Evolutionary conservation across 2,797 vertebrate species (phyloP), one percentile per base, ranked within the genome.

Genomic region (Crax fasciolata): DNA sequence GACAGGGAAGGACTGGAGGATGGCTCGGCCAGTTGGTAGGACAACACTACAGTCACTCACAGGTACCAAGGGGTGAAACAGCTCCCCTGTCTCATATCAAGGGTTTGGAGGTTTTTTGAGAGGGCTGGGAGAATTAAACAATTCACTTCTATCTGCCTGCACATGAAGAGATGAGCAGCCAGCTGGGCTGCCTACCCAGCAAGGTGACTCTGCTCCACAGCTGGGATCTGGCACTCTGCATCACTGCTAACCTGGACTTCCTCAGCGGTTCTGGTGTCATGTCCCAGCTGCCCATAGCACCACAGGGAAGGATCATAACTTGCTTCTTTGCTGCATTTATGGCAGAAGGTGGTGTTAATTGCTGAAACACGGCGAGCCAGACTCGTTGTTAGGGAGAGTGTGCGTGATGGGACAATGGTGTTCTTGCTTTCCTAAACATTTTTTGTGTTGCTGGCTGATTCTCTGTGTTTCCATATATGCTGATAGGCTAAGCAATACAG

Each of bases 381-480:
- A 30, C 59, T 62, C n/a, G n/a, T n/a, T 61, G 41, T 25, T 25
- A 57, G 38, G 6, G 57, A 19, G 27, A n/a, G 43, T 21, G 51
- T 7, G 41, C 5, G 1, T 73, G 51, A 46, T 27, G 67, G 41
- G 51, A 46, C 1, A 1, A 62, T 30, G 25, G 51, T 73, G 41
- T 4, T 77, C 30, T 49, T 13, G 28, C 62, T 68, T 49, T 90
- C 68, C 54, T 68, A 80, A 72, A 66, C 10, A 57, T 35, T 55
- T 38, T 43, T 67, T 75, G 68, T 59, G 91, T 87, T 76, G 59
- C 72, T 91, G 43, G n/a, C n/a, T 71, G 32, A 23, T 83, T 77
- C 49, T 78, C 66, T 91, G 0, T 65, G 61, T 74, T 89, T 83
- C 87, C 44, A 27, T 65, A 6, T 27, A 46, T 57, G 18, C 38